Evolutionary conservation across 30 jellyfish, hydroid and myxozoan genomes (phyloP).

Genomic region (Pseudorhiza aurosa): DNA sequence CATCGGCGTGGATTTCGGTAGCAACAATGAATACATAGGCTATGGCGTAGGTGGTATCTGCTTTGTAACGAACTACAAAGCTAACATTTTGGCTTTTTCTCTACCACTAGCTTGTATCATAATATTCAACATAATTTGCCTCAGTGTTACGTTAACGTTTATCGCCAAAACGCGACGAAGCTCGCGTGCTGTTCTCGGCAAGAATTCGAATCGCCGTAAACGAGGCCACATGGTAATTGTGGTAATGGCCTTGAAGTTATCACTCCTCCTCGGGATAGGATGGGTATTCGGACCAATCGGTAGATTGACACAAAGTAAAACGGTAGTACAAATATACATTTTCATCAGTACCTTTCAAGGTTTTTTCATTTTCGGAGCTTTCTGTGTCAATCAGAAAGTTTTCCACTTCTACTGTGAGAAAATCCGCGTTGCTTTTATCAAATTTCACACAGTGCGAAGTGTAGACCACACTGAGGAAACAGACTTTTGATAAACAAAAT

Average conservation of each 20-base stretch:
- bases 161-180: slow-evolving; percentile 17
- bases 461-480: background rate
- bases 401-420: slow-evolving; percentile 41
- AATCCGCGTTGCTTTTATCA: background rate
- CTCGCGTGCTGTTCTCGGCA: background rate
- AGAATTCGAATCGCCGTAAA: slow-evolving; percentile 18
- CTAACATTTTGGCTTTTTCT: slow-evolving; percentile 34
- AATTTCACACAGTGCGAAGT: background rate
- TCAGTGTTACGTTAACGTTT: slow-evolving; percentile 9
- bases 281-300: slow-evolving; percentile 68
- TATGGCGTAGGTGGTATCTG: slow-evolving; percentile 41
- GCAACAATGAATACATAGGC: slow-evolving; percentile 15
- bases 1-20: slow-evolving; percentile 18
- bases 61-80: slow-evolving; percentile 40
- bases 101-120: slow-evolving; percentile 30
- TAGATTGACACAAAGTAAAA: slow-evolving; percentile 4
- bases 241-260: slow-evolving; percentile 42
- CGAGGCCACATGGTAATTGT: background rate
- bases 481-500: background rate
- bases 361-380: slow-evolving; percentile 42
- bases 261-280: slow-evolving; percentile 47
- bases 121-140: slow-evolving; percentile 43
- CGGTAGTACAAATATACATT: slow-evolving; percentile 13
- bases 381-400: slow-evolving; percentile 50
- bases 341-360: slow-evolving; percentile 53